Percentiles rank a stretch among this genome's conserved stretches.
These are phyloP conservation scores for Akabosia matsudoensis DNA, from an alignment of 1,140 invertebrate genomes.

Conservation along the genomic window DNA sequence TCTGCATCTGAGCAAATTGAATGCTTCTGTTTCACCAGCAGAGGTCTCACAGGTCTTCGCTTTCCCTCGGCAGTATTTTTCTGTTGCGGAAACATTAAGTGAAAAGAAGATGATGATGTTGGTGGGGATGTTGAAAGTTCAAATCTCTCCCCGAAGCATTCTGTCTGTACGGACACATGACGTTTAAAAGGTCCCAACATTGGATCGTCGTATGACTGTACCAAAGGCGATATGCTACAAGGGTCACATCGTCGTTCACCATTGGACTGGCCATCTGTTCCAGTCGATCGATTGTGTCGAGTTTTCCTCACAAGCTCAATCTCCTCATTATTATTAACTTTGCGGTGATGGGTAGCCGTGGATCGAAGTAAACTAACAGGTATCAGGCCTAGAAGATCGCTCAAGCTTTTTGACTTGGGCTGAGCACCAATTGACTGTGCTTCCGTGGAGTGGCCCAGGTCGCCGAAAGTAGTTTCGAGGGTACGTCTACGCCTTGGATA, in stretches of 20 bases:
- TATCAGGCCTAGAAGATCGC: constrained; percentile 65
- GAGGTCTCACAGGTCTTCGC: constrained; percentile 52
- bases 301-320: constrained; percentile 11
- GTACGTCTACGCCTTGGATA: constrained; percentile 42
- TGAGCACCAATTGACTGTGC: constrained; percentile 45
- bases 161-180: neutral
- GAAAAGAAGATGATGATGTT: neutral
- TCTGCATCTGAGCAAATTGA: constrained; percentile 64
- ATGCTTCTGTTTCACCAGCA: constrained; percentile 75
- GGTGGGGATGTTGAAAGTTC: neutral
- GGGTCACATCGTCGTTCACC: too few species aligned
- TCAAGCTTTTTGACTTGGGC: constrained; percentile 72
- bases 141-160: neutral
- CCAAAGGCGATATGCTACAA: neutral
- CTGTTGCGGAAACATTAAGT: neutral
- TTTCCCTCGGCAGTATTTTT: neutral
- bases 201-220: constrained; percentile 16
- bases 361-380: constrained; percentile 46
- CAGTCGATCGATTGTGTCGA: neutral
- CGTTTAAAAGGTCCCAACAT: neutral
- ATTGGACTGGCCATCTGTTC: too few species aligned
- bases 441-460: constrained; percentile 13
- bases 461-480: constrained; percentile 39
- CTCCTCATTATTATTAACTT: constrained; percentile 27
- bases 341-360: constrained; percentile 9